phyloP scores from a whole-genome alignment of 2,113 vertebrate species.

The Pleuronectes platessa region DNA sequence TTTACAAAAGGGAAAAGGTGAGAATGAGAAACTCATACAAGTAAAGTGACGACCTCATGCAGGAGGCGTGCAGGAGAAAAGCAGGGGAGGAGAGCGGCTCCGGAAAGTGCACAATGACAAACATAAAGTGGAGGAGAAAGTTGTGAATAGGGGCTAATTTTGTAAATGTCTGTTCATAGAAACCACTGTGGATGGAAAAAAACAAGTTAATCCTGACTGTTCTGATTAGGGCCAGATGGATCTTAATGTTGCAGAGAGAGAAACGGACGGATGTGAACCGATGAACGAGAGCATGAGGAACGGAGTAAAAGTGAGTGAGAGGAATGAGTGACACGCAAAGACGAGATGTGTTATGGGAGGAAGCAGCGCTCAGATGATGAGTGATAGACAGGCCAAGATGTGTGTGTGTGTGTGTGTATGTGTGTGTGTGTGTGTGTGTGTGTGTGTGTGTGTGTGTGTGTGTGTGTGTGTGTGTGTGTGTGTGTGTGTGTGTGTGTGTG shows the following conservation, averaged over 20 bases:
- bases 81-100: background rate
- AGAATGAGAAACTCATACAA: conserved; percentile 53
- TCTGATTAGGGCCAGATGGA: conserved; percentile 2
- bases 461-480: too few relatives aligned
- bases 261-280: background rate
- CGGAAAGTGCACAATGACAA: conserved; percentile 24
- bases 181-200: background rate
- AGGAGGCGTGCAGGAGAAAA: conserved; percentile 33
- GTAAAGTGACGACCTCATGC: conserved; percentile 51
- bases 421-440: too few relatives aligned
- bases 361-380: background rate
- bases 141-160: conserved; percentile 11
- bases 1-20: conserved; percentile 62
- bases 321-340: background rate
- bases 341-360: conserved; percentile 16
- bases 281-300: background rate
- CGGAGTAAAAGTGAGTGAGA: background rate
- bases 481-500: background rate
- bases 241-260: background rate
- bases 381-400: conserved; percentile 40
- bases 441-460: background rate
- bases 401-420: background rate
- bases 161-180: conserved; percentile 7
- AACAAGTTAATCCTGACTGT: background rate
- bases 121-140: conserved; percentile 21